Evolutionary conservation across 2,113 vertebrate genomes (phyloP), one percentile per base, ranked within the genome.

Genomic region (Paradoxurus hermaphroditus): DNA sequence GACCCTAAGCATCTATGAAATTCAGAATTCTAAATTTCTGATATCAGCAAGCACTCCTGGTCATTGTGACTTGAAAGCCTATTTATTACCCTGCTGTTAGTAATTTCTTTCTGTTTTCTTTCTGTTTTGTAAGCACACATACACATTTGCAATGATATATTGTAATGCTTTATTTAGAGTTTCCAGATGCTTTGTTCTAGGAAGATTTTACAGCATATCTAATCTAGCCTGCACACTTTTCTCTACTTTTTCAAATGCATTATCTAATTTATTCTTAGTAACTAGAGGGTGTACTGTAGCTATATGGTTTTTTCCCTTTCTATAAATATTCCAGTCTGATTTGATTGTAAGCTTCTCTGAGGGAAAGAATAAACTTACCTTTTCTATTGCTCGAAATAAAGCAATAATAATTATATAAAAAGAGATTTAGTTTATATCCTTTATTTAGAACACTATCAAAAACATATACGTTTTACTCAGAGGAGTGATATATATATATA

Each of bases 251-350:
- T 62, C 27, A 94, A 82, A 86, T 79, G 16, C 5, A 19, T 78
- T 63, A 51, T 82, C 59, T 85, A 91, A 90, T 44, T 62, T 92
- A 91, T 78, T 90, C 36, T 91, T 95, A 72, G 65, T 70, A 81
- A 68, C 21, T 19, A 88, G 39, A 96, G 11, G 2, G 46, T 63
- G 2, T 59, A 44, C 7, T 62, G 2, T 85, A 53, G 4, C 16
- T 56, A 75, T 39, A 7, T 67, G 5, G 14, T 12, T 92, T 63
- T 88, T 11, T 36, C 34, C 36, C 5, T 96, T 97, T 85, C 25
- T 63, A 18, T 49, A 78, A 59, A 89, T 86, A 91, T 72, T 96
- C 36, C 16, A 49, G 15, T 82, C 12, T 46, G 23, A 89, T 82
- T 87, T 93, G 2, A 90, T 90, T 87, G 5, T 41, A 90, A 84